Evolutionary conservation across 1,140 invertebrate genomes (phyloP), one percentile per base, ranked within the genome.

Genomic region (Bombus huntii): DNA sequence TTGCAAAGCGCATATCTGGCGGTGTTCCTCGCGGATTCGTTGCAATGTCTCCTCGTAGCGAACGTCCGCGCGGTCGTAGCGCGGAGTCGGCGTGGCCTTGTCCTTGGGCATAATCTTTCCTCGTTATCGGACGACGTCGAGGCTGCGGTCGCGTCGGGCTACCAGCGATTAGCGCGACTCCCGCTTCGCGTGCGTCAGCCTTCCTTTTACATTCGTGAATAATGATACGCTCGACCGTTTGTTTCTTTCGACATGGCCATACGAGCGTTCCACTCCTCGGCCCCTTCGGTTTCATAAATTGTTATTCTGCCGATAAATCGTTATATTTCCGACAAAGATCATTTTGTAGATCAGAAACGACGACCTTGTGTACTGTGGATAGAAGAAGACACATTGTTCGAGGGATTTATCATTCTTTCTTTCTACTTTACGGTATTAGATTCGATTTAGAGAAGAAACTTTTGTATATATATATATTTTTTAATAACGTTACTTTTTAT

Each of bases 51-150:
- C 59, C 12, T 62, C 59, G 59, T 13, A n/a, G 59, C 65, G 65
- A 66, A 34, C 65, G 31, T 31, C 8, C 65, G 65, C 31, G 12
- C 59, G 59, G n/a, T 62, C 59, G 57, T 59, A 12, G 57, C 57
- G 9, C 57, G 59, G 59, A n/a, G 28, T 28, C 28, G 59, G 12
- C 57, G 78, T 85, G 92, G 91, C 94, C 94, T 95, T 94, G 93
- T 95, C 94, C 94, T 94, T 94, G 93, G 78, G 85, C 91, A 92
- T 94, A 95, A 95, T 94, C 93, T 93, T 93, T 92, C 87, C 92
- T 94, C 92, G 92, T 94, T 94, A 94, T 95, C 93, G 94, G 93
- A 92, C 93, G 92, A 90, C 92, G 89, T 78, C 92, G 84, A 89
- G 93, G 91, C 88, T 89, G 89, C 88, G 89, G 88, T 90, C 89